Base-by-base conservation (phyloP, 2,113 vertebrate genomes). In the Bostrychus sinensis region DNA sequence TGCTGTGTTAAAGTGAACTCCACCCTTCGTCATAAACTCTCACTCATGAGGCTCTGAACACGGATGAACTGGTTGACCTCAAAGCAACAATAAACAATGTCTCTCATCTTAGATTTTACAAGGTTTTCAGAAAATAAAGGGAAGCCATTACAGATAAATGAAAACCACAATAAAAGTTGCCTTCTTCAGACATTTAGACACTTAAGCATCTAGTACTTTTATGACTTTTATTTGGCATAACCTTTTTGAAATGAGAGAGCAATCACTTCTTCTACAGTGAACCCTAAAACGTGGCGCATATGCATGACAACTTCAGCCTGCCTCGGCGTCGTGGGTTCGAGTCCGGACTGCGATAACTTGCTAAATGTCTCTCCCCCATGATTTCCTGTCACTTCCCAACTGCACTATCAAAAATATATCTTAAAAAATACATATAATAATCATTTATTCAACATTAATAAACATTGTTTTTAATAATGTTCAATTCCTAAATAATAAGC, bases 21-120 rank as follows among this genome's bases (percentile, higher is more conserved):
- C 48, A 51, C 48, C 48, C 48, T n/a, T 30, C 4, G 25, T 51
- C 48, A 51, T 51, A 51, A 28, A 51, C 48, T 8, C 30, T 32
- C 30, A 25, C 16, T 8, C 13, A 51, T n/a, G 22, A 26, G 6
- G 12, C 37, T 16, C 13, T 51, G n/a, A 51, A 51, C 48, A 17
- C 8, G 30, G 8, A 32, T n/a, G 48, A 28, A 51, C 45, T 23
- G 9, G 9, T 14, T 22, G 1, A 22, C 14, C 48, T 51, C 48
- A 51, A 28, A 51, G 25, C 25, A 28, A 51, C 25, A 51, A 51
- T 25, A n/a, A 8, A 13, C 16, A 16, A 16, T 16, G 25, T 12
- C 48, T 51, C 14, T 42, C 30, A 32, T 32, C 30, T 32, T n/a
- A 19, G n/a, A 17, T n/a, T 28, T n/a, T 26, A 28, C 14, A 28